Base-by-base conservation (phyloP, 2,797 vertebrate genomes). In the Phalloptychus januarius region DNA sequence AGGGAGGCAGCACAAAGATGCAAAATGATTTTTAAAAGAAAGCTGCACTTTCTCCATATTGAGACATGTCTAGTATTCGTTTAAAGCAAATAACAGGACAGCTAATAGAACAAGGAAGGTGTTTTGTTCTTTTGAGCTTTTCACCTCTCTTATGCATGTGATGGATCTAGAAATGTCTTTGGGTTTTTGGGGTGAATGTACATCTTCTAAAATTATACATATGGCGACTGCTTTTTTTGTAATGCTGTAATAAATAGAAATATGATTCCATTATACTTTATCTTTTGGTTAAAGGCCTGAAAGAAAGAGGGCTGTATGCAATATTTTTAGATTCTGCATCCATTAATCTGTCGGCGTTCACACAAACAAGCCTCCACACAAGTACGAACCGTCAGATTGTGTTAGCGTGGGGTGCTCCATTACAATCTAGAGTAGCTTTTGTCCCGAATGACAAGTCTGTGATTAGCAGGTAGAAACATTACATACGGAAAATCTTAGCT, bases 291-390 rank as follows among this genome's bases (percentile, higher is more conserved):
- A 67, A 48, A 83, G 75, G 76, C 74, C 54, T 50, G 50, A 76
- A 82, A 52, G 65, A 88, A 89, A 88, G 80, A 84, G 84, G 85
- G 87, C 75, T 88, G 71, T 25, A 80, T 93, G 61, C 93, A 93
- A 91, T 93, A 94, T 94, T 93, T 83, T 94, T 89, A 79, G 78
- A 77, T 25, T 67, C 75, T 73, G 65, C 13, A 40, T 85, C 87
- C 75, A 77, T 88, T 75, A 54, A 20, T 80, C 28, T 36, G 76
- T 73, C 50, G 72, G 80, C 69, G 65, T 80, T 86, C 25, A 8
- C 81, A 89, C 83, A 85, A 86, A 90, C 78, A 83, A 20, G 63
- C 79, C 85, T 79, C 79, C 70, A 85, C 75, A 79, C 44, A 88
- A 73, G n/a, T 71, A 73, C 25, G 36, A 61, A 67, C 74, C 77